These are phyloP conservation scores for Andrena chrysosceles DNA, from an alignment of 2,888 invertebrate genomes.

Conservation along the genomic window DNA sequence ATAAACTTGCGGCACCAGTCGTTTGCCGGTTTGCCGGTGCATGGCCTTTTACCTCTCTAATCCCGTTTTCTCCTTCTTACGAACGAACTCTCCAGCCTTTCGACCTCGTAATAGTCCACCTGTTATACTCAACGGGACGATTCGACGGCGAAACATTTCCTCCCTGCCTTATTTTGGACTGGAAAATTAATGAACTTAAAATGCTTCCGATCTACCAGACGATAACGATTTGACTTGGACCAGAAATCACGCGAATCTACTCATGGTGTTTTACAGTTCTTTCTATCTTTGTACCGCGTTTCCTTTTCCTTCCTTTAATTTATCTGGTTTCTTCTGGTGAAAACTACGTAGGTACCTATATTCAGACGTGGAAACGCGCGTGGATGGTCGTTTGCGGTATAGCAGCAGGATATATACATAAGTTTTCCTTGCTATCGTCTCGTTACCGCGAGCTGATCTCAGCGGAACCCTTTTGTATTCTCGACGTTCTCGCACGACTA, in stretches of 20 bases:
- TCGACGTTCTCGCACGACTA: background rate
- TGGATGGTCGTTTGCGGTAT: too few species aligned
- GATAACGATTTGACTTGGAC: background rate
- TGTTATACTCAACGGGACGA: background rate
- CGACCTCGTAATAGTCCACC: slow-evolving; percentile 8
- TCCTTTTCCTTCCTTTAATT: background rate
- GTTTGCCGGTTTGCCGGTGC: background rate
- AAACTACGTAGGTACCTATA: too few species aligned
- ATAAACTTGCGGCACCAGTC: too few species aligned
- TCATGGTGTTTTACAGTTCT: too few species aligned
- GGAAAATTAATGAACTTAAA: background rate
- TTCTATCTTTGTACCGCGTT: background rate
- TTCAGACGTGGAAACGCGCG: too few species aligned
- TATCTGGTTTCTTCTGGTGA: background rate
- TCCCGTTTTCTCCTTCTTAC: background rate
- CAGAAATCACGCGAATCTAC: background rate
- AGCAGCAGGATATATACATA: too few species aligned
- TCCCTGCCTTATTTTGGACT: background rate
- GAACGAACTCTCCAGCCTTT: background rate
- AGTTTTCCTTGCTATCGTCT: background rate
- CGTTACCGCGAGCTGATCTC: slow-evolving; percentile 1
- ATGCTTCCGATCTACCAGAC: background rate
- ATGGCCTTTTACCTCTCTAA: background rate
- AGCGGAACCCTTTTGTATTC: background rate
- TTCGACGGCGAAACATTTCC: background rate